phyloP scores from a whole-genome alignment of 2,113 vertebrate species.

The Steatornis caripensis region DNA sequence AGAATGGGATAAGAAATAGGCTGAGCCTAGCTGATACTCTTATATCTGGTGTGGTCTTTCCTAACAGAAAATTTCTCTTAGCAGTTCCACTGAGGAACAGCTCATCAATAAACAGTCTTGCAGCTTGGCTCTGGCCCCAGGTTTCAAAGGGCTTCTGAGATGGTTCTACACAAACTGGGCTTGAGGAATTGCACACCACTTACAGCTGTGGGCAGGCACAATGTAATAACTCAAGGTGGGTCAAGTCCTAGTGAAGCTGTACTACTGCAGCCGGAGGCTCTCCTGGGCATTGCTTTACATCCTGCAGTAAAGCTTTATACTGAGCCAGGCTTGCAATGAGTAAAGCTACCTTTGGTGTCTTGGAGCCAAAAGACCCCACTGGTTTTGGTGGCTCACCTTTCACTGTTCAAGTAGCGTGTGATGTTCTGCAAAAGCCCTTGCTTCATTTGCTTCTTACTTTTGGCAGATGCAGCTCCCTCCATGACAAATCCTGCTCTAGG shows the following conservation, averaged over 20 bases:
- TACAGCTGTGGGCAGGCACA: neutral
- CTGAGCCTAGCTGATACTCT: neutral
- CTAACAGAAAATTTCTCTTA: neutral
- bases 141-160: neutral
- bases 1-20: neutral
- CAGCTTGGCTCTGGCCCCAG: neutral
- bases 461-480: neutral
- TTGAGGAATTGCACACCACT: neutral
- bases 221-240: neutral
- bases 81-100: neutral
- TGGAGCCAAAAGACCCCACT: neutral
- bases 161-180: neutral
- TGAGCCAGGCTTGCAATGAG: neutral
- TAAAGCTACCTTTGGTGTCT: neutral
- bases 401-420: neutral
- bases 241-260: neutral
- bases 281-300: neutral
- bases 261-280: neutral
- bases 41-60: neutral
- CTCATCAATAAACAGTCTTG: neutral
- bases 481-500: neutral
- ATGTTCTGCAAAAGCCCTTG: neutral
- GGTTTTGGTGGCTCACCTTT: neutral
- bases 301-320: neutral
- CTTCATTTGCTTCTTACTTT: neutral